Evolutionary conservation across 2,888 invertebrate genomes (phyloP).

Genomic region (Cephus nigrinus): DNA sequence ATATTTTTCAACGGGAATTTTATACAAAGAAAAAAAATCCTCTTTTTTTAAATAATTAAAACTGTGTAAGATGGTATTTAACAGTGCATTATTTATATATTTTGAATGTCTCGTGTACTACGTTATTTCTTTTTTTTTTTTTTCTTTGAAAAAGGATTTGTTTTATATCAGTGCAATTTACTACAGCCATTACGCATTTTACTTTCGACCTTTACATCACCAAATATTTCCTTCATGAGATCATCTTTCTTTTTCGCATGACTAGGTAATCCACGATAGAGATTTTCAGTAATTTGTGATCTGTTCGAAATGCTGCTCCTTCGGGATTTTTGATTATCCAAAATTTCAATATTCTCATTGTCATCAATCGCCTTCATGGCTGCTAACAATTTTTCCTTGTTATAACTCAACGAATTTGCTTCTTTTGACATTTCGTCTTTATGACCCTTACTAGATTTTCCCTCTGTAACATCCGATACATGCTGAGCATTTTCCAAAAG

Average conservation of each 20-base stretch:
- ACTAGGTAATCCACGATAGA: slow-evolving; percentile 55
- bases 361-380: slow-evolving; percentile 75
- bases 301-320: slow-evolving; percentile 33
- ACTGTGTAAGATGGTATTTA: neutral
- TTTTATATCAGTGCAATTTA: slow-evolving; percentile 41
- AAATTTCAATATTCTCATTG: slow-evolving; percentile 58
- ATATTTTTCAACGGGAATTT: no score
- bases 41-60: neutral
- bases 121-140: neutral
- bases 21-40: neutral
- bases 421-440: slow-evolving; percentile 30
- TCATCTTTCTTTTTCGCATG: slow-evolving; percentile 52
- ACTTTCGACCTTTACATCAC: slow-evolving; percentile 44
- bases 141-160: neutral
- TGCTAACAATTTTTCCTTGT: slow-evolving; percentile 72
- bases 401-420: slow-evolving; percentile 51
- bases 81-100: neutral
- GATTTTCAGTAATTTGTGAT: slow-evolving; percentile 57
- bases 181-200: slow-evolving; percentile 44
- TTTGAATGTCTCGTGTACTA: neutral
- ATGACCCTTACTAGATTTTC: slow-evolving; percentile 10
- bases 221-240: slow-evolving; percentile 53
- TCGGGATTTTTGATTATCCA: slow-evolving; percentile 39
- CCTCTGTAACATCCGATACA: neutral
- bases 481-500: neutral